phyloP scores from a whole-genome alignment of 2,888 invertebrate species.

The Drepana falcataria region DNA sequence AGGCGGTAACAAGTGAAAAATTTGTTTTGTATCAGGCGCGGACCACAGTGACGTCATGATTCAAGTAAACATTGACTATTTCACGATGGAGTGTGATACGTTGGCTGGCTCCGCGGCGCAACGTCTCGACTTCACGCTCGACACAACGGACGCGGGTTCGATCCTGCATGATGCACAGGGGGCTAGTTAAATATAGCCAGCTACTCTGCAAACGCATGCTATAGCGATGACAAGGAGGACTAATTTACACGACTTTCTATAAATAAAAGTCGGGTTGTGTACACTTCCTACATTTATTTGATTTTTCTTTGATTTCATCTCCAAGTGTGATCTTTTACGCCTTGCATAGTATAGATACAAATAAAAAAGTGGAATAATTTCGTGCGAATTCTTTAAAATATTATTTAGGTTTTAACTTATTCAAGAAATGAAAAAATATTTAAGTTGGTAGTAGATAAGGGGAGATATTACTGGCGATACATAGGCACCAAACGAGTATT shows the following conservation, averaged over 20 bases:
- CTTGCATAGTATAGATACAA: too few species aligned
- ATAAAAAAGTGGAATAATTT: too few species aligned
- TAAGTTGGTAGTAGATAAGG: too few species aligned
- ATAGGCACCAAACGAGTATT: not conserved
- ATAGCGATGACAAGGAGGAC: constrained; percentile 34
- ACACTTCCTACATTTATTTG: constrained; percentile 54
- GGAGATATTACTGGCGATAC: too few species aligned
- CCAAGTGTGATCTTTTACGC: too few species aligned
- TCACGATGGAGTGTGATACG: not conserved
- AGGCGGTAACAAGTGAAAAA: too few species aligned
- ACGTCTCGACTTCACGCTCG: constrained; percentile 2
- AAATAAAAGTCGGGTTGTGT: constrained; percentile 47
- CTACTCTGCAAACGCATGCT: constrained; percentile 64
- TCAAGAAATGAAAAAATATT: too few species aligned
- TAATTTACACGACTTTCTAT: constrained; percentile 42
- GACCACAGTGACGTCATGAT: not conserved
- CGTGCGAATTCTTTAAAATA: too few species aligned
- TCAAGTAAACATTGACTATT: not conserved
- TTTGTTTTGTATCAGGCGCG: not conserved
- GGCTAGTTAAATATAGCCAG: constrained; percentile 27
- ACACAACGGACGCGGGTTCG: constrained; percentile 22
- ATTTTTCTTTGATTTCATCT: not conserved
- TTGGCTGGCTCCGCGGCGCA: not conserved
- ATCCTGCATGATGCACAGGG: constrained; percentile 54
- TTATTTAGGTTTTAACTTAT: too few species aligned